phyloP scores from a whole-genome alignment of 1,140 invertebrate species.

The Nixonia krombeini region DNA sequence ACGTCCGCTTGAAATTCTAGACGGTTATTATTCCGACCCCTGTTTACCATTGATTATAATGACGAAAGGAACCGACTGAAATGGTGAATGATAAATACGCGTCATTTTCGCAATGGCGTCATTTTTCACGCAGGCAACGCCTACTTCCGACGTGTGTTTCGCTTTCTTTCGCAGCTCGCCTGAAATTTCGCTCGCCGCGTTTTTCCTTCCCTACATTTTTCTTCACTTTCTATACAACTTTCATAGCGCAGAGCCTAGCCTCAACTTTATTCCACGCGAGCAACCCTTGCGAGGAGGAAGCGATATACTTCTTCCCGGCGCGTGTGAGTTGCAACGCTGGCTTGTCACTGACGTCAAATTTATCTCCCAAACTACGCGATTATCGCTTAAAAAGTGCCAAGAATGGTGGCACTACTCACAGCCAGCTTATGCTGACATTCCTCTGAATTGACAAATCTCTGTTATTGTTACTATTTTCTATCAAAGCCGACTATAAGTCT shows the following conservation, averaged over 20 bases:
- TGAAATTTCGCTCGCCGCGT: conserved; percentile 8
- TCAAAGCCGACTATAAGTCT: too few relatives aligned
- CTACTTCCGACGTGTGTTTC: conserved; percentile 1
- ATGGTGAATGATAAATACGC: too few relatives aligned
- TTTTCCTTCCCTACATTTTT: conserved; percentile 26
- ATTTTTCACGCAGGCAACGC: conserved; percentile 4
- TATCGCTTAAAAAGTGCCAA: conserved; percentile 30
- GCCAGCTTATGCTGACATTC: too few relatives aligned
- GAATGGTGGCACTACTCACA: conserved; percentile 2
- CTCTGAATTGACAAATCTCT: too few relatives aligned
- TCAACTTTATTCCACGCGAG: conserved; percentile 24
- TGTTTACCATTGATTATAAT: too few relatives aligned
- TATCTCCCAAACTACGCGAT: conserved; percentile 63
- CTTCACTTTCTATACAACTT: conserved; percentile 20
- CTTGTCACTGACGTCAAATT: conserved; percentile 62
- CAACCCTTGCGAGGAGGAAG: conserved; percentile 22
- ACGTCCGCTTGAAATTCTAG: too few relatives aligned
- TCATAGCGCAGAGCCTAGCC: conserved; percentile 11
- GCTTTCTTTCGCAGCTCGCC: conserved; percentile 10
- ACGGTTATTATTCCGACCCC: too few relatives aligned
- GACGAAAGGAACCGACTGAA: too few relatives aligned
- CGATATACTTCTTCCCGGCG: conserved; percentile 55
- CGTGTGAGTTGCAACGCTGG: conserved; percentile 44
- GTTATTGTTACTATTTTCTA: too few relatives aligned
- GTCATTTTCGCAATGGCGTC: background rate